phyloP scores from a whole-genome alignment of 23 tunicate genomes.

The Trididemnum miniatum region DNA sequence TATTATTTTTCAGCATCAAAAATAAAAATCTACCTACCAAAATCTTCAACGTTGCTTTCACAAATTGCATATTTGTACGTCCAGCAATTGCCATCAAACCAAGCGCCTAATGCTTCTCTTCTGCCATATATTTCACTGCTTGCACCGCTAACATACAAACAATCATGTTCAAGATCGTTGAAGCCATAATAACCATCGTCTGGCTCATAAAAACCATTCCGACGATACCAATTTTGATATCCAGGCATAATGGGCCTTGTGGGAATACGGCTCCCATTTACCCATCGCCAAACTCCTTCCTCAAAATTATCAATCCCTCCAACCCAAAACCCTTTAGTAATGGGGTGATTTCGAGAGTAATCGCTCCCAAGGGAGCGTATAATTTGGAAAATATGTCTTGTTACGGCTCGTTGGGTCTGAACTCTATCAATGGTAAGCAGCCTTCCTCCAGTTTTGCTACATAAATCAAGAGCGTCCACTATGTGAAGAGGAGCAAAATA shows the following conservation, averaged over 20 bases:
- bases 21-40: too few species aligned
- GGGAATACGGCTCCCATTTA: neutral
- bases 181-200: too few species aligned
- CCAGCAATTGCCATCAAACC: neutral
- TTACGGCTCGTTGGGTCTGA: neutral
- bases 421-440: neutral
- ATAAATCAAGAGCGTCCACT: neutral
- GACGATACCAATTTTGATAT: neutral
- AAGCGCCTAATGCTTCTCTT: too few species aligned
- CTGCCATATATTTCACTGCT: too few species aligned
- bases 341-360: neutral
- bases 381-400: neutral
- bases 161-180: too few species aligned
- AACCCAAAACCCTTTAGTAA: neutral
- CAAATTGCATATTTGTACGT: neutral
- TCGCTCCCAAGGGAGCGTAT: neutral
- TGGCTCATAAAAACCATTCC: too few species aligned
- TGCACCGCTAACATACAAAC: too few species aligned
- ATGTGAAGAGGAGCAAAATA: neutral
- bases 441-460: neutral
- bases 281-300: neutral
- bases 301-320: neutral
- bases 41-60: neutral
- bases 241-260: neutral
- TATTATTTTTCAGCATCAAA: too few species aligned